Base-by-base conservation (phyloP, 2,113 vertebrate genomes). In the Ciconia maguari region DNA sequence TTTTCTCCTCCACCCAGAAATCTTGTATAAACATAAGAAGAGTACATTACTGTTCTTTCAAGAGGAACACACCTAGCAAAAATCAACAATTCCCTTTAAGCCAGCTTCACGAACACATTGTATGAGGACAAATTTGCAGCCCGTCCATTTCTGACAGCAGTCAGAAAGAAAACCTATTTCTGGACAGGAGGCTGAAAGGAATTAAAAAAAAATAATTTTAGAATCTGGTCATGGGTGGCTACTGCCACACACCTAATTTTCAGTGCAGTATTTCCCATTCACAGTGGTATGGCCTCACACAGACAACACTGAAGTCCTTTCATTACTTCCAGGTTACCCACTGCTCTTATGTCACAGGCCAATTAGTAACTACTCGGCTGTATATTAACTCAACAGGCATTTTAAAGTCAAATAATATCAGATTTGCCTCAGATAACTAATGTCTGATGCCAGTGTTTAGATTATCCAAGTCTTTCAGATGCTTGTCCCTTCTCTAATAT, bases 31-130 rank as follows among this genome's bases (percentile, higher is more conserved):
- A 85, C 25, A n/a, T n/a, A 75, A 52, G 36, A 86, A 68, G 2
- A 92, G 38, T 17, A 87, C 3, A 6, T 78, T 32, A 58, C 26
- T 82, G 36, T 75, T 94, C 60, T 71, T 87, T 55, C 89, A 79
- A 84, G 75, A 77, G 22, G 32, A 93, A 92, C 77, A 96, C 70
- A 90, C 42, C 77, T 85, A 74, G 42, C 20, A 84, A 89, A 96
- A 90, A 75, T 27, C 46, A 78, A 68, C 49, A 89, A 34, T 41
- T 82, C n/a, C 29, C 42, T 87, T 61, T 57, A 61, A 79, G 36
- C 14, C 0, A 0, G 10, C 32, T 79, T 77, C 29, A 68, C 5
- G 3, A 89, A 85, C 32, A 69, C 20, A n/a, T 84, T 68, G 68
- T 51, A 72, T 34, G 38, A 90, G 21, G 11, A 65, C 46, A 65